These are phyloP conservation scores for Leptodactylus fallax DNA, from an alignment of 2,797 vertebrate species.

Conservation along the genomic window DNA sequence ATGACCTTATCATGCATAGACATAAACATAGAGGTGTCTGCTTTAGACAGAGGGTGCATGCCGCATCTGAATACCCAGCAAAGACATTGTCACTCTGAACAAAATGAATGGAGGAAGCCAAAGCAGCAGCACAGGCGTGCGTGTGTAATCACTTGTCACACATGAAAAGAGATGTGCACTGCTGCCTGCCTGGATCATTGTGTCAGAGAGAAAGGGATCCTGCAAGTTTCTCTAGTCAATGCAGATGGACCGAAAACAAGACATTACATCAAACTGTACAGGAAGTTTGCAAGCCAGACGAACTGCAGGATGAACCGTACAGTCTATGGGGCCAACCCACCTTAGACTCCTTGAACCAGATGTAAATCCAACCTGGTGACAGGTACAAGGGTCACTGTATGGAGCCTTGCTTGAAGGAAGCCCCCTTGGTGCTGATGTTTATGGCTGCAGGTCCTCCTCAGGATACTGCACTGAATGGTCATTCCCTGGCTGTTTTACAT, in stretches of 20 bases:
- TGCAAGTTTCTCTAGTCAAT: constrained; percentile 52
- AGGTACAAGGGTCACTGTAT: constrained; percentile 27
- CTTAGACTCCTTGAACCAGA: constrained; percentile 48
- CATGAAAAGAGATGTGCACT: constrained; percentile 56
- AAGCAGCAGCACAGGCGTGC: constrained; percentile 43
- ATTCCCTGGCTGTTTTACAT: constrained; percentile 54
- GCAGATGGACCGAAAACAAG: constrained; percentile 33
- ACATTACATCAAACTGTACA: constrained; percentile 33
- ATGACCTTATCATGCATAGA: constrained; percentile 53
- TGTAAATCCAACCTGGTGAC: constrained; percentile 32
- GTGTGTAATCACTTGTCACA: constrained; percentile 60
- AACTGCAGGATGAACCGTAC: constrained; percentile 9
- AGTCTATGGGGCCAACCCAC: constrained; percentile 45
- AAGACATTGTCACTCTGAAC: constrained; percentile 55
- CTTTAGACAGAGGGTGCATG: constrained; percentile 26
- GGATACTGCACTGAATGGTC: constrained; percentile 51
- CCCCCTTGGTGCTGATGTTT: constrained; percentile 31
- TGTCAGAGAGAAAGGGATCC: constrained; percentile 1
- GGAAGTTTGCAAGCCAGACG: constrained; percentile 52
- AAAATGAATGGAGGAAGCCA: constrained; percentile 42
- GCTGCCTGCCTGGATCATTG: constrained; percentile 39
- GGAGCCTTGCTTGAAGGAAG: background rate
- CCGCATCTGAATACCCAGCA: constrained; percentile 34
- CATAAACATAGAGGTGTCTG: constrained; percentile 29
- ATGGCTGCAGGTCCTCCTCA: constrained; percentile 46